Conservation (phyloP, 2,797 vertebrate species). For the Chaunax sp. region DNA sequence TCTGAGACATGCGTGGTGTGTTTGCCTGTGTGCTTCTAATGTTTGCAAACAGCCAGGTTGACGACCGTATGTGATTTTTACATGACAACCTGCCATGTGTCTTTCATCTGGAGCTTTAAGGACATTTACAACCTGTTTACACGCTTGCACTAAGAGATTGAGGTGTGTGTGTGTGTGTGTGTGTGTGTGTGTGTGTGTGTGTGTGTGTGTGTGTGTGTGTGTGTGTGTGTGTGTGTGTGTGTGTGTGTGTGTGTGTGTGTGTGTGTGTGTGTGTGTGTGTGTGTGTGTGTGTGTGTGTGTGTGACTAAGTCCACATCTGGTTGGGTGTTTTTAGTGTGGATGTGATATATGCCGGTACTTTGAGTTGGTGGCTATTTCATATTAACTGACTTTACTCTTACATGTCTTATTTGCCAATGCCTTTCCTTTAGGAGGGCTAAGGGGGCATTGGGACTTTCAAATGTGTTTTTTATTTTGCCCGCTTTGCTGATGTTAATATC, state of each 20-base stretch:
- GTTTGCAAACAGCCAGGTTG: conserved; percentile 45
- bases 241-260: conserved; percentile 14
- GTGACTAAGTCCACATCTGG: conserved; percentile 25
- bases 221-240: conserved; percentile 15
- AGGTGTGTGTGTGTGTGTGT: conserved; percentile 16
- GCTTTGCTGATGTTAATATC: neutral
- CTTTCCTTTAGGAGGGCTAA: neutral
- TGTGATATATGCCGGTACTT: conserved; percentile 11
- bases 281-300: conserved; percentile 16
- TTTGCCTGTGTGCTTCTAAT: neutral
- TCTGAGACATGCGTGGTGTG: conserved; percentile 4
- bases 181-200: neutral
- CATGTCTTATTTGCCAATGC: neutral
- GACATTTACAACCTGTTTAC: conserved; percentile 65
- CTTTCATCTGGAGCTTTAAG: conserved; percentile 62
- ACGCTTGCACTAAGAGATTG: conserved; percentile 25
- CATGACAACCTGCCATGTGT: conserved; percentile 57
- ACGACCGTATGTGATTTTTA: conserved; percentile 39
- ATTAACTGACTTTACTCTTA: neutral
- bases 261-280: conserved; percentile 19
- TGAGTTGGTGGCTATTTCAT: neutral
- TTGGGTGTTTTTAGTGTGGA: conserved; percentile 20
- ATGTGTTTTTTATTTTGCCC: neutral
- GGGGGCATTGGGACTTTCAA: neutral
- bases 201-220: conserved; percentile 6